Conservation (phyloP, 2,888 invertebrate species). For the Anthophora plumipes region DNA sequence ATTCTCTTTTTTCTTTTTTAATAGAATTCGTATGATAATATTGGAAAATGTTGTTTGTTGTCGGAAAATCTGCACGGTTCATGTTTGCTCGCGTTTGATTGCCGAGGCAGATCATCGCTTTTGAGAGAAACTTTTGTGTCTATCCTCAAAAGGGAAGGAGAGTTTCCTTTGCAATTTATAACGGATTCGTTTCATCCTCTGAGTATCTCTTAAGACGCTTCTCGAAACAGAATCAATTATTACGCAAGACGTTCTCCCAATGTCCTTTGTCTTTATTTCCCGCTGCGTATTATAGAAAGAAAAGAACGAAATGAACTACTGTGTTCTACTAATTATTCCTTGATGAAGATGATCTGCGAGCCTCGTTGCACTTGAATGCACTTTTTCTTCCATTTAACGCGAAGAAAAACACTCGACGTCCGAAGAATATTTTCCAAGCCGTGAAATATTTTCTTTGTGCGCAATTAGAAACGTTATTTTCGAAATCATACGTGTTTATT, state of each 20-base stretch:
- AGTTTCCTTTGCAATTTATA: conserved; percentile 2
- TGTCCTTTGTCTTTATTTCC: conserved; percentile 1
- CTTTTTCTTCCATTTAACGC: neutral
- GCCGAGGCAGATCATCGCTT: no score
- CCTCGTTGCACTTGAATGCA: neutral
- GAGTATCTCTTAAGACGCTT: neutral
- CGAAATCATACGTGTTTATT: no score
- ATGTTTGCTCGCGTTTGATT: neutral
- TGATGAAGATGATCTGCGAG: neutral
- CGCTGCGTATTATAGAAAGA: no score
- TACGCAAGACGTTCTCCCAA: conserved; percentile 7
- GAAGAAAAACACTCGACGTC: neutral
- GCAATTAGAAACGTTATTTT: no score
- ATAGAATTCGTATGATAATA: no score
- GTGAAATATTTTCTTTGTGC: no score
- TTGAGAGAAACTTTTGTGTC: neutral
- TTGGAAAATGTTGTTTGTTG: neutral
- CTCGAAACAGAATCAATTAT: conserved; percentile 28
- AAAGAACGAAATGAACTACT: neutral
- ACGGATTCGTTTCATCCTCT: conserved; percentile 11
- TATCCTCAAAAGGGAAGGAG: neutral
- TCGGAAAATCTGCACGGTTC: neutral
- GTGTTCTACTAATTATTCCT: neutral
- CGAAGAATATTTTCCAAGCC: no score
- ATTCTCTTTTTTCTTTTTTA: no score